Evolutionary conservation across 1,140 invertebrate genomes (phyloP), one percentile per base, ranked within the genome.

Genomic region (Plectrocnemia conspersa): DNA sequence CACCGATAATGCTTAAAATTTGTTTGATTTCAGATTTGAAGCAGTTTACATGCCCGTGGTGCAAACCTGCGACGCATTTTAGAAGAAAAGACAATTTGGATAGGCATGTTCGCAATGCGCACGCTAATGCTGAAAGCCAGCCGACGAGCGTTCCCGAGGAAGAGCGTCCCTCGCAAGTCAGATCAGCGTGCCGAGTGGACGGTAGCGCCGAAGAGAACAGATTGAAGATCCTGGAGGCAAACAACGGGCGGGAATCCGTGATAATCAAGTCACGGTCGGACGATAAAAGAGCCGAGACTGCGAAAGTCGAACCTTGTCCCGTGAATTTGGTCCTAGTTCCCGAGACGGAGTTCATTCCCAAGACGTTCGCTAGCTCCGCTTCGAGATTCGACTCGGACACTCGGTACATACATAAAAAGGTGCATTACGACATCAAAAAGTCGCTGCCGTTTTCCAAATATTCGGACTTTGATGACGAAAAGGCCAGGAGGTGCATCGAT

Each of bases 171-270:
- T 9, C 7, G 7, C 2, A 45, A 24, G 10, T 23, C 10, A 22
- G 19, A 15, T 7, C 22, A 22, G 1, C 22, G 3, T n/a, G n/a
- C n/a, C n/a, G 16, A 45, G 16, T 24, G 3, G 13, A 2, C 3
- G 19, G 15, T 1, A n/a, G 7, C 19, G 49, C 23, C 19, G 1
- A n/a, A n/a, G 24, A 23, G 4, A 42, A 35, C n/a, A 18, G 40
- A n/a, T 27, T 38, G n/a, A 33, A 58, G 47, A 58, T 58, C 13
- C 23, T 58, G 1, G 49, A 58, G 45, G 56, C 48, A 4, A 58
- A 58, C 23, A 47, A 40, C 13, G 40, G 33, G 21, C 45, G 56
- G 32, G 15, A 47, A 41, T 58, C 56, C 27, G 56, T 58, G 16
- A 58, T 58, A 27, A 52, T 52, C 21, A 38, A 47, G 24, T 44